These are phyloP conservation scores for Diorhabda elongata DNA, from an alignment of 1,140 invertebrate species.

Conservation along the genomic window DNA sequence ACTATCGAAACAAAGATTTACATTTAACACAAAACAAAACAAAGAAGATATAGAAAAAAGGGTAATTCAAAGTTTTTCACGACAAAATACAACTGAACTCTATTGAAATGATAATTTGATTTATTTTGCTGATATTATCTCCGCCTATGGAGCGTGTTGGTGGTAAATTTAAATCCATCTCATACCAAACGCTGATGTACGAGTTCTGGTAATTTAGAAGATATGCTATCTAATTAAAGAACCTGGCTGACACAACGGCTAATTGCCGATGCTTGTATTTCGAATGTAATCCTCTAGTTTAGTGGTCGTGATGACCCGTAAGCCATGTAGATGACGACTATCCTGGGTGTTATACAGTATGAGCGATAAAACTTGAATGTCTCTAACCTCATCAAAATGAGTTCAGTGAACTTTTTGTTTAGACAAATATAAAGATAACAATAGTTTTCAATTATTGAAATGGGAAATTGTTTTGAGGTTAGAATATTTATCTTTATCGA, in stretches of 20 bases:
- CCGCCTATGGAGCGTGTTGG: slow-evolving; percentile 17
- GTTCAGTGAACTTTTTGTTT: too few species aligned
- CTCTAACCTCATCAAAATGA: too few species aligned
- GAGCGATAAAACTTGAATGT: slow-evolving; percentile 5
- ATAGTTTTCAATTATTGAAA: too few species aligned
- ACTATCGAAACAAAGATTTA: too few species aligned
- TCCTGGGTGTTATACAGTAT: slow-evolving; percentile 8
- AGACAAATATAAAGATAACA: too few species aligned
- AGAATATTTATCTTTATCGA: too few species aligned
- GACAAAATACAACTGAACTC: not conserved
- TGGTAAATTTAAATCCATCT: slow-evolving; percentile 11
- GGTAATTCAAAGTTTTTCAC: not conserved
- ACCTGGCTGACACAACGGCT: slow-evolving; percentile 29
- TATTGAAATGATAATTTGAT: slow-evolving; percentile 6
- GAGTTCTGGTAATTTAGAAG: slow-evolving; percentile 28
- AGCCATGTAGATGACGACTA: slow-evolving; percentile 20
- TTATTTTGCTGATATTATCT: slow-evolving; percentile 3
- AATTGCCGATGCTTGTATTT: slow-evolving; percentile 34
- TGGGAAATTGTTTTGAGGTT: too few species aligned
- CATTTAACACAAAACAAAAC: too few species aligned
- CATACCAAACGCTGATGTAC: slow-evolving; percentile 21
- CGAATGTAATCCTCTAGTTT: slow-evolving; percentile 30
- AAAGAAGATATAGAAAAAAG: not conserved
- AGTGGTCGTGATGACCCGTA: slow-evolving; percentile 28
- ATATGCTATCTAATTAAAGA: slow-evolving; percentile 33